Evolutionary conservation across 2,888 invertebrate species (phyloP).

Genomic region (Serripes groenlandicus): DNA sequence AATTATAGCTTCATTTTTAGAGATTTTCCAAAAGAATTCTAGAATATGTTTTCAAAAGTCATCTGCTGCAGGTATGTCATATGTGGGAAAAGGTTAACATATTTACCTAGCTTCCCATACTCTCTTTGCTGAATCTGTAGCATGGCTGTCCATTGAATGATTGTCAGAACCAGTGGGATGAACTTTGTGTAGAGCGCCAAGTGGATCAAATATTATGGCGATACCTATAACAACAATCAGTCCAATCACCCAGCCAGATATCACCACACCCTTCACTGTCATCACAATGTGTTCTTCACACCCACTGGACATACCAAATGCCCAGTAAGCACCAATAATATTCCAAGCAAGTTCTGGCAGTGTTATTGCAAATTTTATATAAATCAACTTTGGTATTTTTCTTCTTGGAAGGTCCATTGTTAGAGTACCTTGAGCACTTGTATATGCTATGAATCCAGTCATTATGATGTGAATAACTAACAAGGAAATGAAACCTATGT

Average conservation of each 20-base stretch:
- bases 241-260: constrained; percentile 94
- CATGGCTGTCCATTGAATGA: constrained; percentile 15
- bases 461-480: constrained; percentile 83
- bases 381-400: constrained; percentile 90
- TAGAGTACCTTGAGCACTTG: constrained; percentile 90
- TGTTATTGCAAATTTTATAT: constrained; percentile 91
- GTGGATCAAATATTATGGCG: constrained; percentile 93
- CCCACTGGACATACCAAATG: constrained; percentile 87
- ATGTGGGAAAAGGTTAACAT: no score
- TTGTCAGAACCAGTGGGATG: constrained; percentile 22
- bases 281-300: constrained; percentile 77
- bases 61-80: no score
- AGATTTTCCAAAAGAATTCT: no score
- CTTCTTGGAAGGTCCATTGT: constrained; percentile 91
- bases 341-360: constrained; percentile 93
- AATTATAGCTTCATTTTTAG: no score
- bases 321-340: constrained; percentile 93
- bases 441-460: constrained; percentile 82
- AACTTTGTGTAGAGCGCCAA: constrained; percentile 89
- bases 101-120: constrained; percentile 81
- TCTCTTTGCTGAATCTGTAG: constrained; percentile 63
- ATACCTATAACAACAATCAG: constrained; percentile 91
- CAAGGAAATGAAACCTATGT: constrained; percentile 88
- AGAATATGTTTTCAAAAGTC: no score
- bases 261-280: constrained; percentile 89